Conservation (phyloP, 2,888 invertebrate genomes). For the Cataglyphis rosenhaueri region DNA sequence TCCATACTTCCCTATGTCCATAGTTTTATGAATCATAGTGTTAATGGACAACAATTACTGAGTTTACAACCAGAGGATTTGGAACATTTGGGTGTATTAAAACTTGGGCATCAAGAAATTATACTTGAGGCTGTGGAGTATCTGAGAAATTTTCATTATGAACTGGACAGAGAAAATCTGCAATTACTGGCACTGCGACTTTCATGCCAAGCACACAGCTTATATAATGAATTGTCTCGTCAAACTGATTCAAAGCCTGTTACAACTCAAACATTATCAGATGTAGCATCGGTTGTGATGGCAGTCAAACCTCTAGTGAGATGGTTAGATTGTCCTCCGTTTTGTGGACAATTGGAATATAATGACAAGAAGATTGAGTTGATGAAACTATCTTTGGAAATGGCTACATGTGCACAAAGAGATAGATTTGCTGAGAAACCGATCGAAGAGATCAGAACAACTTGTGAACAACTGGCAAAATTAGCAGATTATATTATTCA, state of each 20-base stretch:
- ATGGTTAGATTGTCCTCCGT: slow-evolving; percentile 94
- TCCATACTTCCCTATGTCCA: slow-evolving; percentile 93
- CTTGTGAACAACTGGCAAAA: slow-evolving; percentile 91
- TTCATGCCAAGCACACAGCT: slow-evolving; percentile 92
- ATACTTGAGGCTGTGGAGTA: slow-evolving; percentile 97
- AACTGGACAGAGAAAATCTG: slow-evolving; percentile 95
- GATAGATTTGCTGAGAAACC: slow-evolving; percentile 96
- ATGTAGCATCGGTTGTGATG: slow-evolving; percentile 94
- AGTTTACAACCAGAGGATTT: slow-evolving; percentile 95
- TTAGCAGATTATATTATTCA: slow-evolving; percentile 95
- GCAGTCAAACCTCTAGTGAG: slow-evolving; percentile 95
- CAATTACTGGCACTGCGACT: slow-evolving; percentile 95
- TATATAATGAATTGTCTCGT: slow-evolving; percentile 90
- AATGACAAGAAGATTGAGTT: slow-evolving; percentile 90
- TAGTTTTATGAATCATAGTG: slow-evolving; percentile 92
- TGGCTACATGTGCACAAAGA: slow-evolving; percentile 96
- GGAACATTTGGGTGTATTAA: slow-evolving; percentile 93
- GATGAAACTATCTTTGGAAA: slow-evolving; percentile 92
- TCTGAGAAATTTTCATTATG: slow-evolving; percentile 95
- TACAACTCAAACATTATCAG: slow-evolving; percentile 93
- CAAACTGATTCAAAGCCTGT: slow-evolving; percentile 88
- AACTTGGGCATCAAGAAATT: slow-evolving; percentile 97
- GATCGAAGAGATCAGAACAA: slow-evolving; percentile 90
- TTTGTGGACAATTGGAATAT: slow-evolving; percentile 89
- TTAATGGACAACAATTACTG: slow-evolving; percentile 93